phyloP scores from a whole-genome alignment of 2,113 vertebrate genomes.

The Ariopsis seemanni region DNA sequence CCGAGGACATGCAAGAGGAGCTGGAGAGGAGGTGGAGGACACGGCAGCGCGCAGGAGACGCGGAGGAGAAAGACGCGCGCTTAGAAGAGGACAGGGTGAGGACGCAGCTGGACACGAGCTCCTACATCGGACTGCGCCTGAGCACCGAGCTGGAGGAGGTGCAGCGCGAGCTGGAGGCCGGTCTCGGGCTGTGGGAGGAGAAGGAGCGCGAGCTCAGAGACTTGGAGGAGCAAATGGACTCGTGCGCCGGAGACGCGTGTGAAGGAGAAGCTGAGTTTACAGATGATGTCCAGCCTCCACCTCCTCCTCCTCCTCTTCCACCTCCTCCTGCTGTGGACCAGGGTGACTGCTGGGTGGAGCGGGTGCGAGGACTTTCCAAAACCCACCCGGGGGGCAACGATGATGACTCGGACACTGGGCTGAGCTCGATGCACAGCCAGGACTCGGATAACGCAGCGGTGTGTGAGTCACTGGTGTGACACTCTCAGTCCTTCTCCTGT shows the following conservation, averaged over 20 bases:
- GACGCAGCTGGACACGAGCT: slow-evolving; percentile 90
- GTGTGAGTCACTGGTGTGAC: slow-evolving; percentile 89
- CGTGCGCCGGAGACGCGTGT: slow-evolving; percentile 58
- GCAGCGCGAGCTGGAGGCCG: slow-evolving; percentile 80
- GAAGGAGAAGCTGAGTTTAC: slow-evolving; percentile 28
- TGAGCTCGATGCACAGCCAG: slow-evolving; percentile 98
- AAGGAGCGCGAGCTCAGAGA: slow-evolving; percentile 82
- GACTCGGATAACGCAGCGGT: slow-evolving; percentile 89
- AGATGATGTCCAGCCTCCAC: slow-evolving; percentile 42
- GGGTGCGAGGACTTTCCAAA: slow-evolving; percentile 79
- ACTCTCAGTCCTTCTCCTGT: not conserved
- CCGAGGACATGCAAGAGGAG: slow-evolving; percentile 88
- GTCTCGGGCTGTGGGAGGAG: slow-evolving; percentile 79
- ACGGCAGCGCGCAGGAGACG: slow-evolving; percentile 71
- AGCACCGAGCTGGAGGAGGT: slow-evolving; percentile 86
- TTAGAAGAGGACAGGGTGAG: slow-evolving; percentile 84
- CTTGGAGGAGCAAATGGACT: slow-evolving; percentile 79
- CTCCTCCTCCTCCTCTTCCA: slow-evolving; percentile 15
- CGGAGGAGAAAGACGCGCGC: slow-evolving; percentile 70
- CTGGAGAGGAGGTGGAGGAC: slow-evolving; percentile 92
- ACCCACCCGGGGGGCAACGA: slow-evolving; percentile 74
- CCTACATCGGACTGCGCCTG: slow-evolving; percentile 89
- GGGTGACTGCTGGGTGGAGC: slow-evolving; percentile 77
- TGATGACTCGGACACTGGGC: slow-evolving; percentile 93
- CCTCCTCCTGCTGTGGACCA: slow-evolving; percentile 42